Evolutionary conservation across 2,797 vertebrate species (phyloP).

Genomic region (Pteropus rufus): DNA sequence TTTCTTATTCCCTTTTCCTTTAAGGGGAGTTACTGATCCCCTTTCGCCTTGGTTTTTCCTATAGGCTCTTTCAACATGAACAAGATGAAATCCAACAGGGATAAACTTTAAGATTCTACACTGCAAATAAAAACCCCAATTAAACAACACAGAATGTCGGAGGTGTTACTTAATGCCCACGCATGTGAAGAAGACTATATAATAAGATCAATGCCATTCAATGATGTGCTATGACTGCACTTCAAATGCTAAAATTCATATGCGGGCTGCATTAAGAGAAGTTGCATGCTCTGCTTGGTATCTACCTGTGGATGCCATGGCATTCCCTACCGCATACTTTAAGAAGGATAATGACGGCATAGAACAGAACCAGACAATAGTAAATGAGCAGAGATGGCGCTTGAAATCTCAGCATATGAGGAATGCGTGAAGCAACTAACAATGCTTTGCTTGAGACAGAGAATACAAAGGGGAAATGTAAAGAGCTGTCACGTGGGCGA

Average conservation of each 20-base stretch:
- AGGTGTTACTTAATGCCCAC: neutral
- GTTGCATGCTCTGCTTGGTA: neutral
- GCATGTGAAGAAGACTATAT: neutral
- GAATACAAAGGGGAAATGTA: neutral
- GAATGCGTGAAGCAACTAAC: neutral
- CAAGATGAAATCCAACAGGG: slow-evolving; percentile 1
- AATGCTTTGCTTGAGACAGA: neutral
- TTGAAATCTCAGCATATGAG: neutral
- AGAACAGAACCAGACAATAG: neutral
- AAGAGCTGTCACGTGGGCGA: neutral
- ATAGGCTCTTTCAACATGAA: neutral
- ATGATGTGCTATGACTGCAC: neutral
- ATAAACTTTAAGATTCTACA: neutral
- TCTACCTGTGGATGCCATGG: neutral
- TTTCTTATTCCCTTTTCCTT: neutral
- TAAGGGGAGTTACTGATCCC: neutral
- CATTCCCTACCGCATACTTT: neutral
- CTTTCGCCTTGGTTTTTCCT: neutral
- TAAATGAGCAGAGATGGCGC: neutral
- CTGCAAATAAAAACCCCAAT: neutral
- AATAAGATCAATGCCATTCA: neutral
- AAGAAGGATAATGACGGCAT: neutral
- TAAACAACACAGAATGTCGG: neutral
- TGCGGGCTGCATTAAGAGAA: neutral
- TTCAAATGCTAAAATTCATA: neutral